Percentiles rank a stretch among this genome's conserved stretches.
phyloP scores from a whole-genome alignment of 1,140 invertebrate species.

The Hypothenemus hampei region DNA sequence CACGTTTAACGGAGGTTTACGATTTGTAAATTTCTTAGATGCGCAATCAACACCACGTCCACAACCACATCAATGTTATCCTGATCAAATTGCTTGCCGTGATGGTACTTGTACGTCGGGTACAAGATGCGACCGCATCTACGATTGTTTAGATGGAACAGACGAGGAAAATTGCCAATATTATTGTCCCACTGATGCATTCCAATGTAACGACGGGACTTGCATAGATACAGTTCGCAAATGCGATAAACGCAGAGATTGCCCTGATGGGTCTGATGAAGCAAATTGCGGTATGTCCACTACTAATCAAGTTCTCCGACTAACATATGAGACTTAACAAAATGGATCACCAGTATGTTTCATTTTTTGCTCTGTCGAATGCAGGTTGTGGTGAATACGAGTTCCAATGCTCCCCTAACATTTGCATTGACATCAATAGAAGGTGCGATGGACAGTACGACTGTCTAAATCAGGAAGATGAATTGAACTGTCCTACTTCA shows the following conservation, averaged over 20 bases:
- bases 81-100: constrained; percentile 56
- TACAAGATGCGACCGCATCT: constrained; percentile 47
- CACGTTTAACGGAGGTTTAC: too few relatives aligned
- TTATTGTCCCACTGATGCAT: constrained; percentile 54
- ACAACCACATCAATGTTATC: constrained; percentile 45
- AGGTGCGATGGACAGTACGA: constrained; percentile 52
- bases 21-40: too few relatives aligned
- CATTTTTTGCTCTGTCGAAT: constrained; percentile 2
- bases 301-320: background rate
- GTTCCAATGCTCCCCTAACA: constrained; percentile 52
- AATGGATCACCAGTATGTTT: background rate
- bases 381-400: constrained; percentile 35
- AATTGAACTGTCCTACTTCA: constrained; percentile 42
- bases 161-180: constrained; percentile 53
- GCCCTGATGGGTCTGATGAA: constrained; percentile 52
- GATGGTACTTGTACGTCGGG: constrained; percentile 56
- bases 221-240: constrained; percentile 48
- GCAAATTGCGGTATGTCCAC: constrained; percentile 39
- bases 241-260: constrained; percentile 51
- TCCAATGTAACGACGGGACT: constrained; percentile 49
- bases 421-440: constrained; percentile 46
- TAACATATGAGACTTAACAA: background rate
- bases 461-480: constrained; percentile 47
- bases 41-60: too few relatives aligned
- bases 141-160: constrained; percentile 51